phyloP scores from a whole-genome alignment of 2,888 invertebrate genomes.

The Pachycephus smyrnensis region DNA sequence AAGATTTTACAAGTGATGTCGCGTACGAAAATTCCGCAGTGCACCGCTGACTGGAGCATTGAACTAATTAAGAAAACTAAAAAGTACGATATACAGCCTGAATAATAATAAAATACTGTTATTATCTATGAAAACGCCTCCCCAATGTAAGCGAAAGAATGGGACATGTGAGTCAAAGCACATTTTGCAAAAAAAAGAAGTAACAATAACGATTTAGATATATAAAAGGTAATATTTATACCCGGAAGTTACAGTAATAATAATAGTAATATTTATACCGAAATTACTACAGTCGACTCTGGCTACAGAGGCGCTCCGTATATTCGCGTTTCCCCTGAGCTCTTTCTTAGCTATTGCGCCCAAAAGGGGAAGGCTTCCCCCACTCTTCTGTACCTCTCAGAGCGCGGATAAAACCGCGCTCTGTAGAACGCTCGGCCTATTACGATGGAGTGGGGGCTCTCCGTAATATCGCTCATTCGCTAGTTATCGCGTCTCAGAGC shows the following conservation, averaged over 20 bases:
- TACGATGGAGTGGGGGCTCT: no score
- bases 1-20: neutral
- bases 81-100: conserved; percentile 9
- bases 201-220: conserved; percentile 19
- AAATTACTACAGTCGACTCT: no score
- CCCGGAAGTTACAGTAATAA: conserved; percentile 6
- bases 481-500: no score
- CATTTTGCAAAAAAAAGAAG: conserved; percentile 13
- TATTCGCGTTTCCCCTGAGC: no score
- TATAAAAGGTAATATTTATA: conserved; percentile 33
- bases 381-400: no score
- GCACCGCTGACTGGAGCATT: neutral
- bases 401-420: no score
- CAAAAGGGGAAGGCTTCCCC: no score
- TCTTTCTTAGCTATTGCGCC: no score
- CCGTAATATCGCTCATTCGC: no score
- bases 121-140: neutral
- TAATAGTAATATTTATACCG: conserved; percentile 33
- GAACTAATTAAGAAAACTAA: conserved; percentile 3
- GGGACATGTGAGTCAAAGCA: conserved; percentile 26
- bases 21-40: no score
- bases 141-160: conserved; percentile 7
- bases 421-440: no score
- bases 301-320: no score
- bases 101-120: neutral